Conservation (phyloP, 1,140 invertebrate genomes). For the Trichoplusia ni region DNA sequence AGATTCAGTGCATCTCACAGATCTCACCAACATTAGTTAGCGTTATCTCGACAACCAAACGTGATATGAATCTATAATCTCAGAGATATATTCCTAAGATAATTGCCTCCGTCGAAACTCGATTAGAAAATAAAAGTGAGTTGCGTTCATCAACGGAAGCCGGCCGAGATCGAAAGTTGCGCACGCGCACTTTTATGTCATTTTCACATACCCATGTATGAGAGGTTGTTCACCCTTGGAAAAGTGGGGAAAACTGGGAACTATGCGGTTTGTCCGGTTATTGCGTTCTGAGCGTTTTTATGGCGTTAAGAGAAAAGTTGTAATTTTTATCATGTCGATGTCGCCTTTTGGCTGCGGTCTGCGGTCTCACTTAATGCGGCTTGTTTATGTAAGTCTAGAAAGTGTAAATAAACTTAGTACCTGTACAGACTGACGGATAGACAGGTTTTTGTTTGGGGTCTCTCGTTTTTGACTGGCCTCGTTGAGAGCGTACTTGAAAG, state of each 20-base stretch:
- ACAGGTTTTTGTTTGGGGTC: no score
- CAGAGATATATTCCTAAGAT: constrained; percentile 27
- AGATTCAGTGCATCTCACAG: no score
- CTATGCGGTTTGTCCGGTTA: constrained; percentile 17
- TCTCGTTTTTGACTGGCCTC: no score
- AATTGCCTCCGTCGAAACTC: constrained; percentile 38
- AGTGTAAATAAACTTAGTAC: no score
- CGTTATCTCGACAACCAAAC: constrained; percentile 10
- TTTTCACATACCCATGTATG: constrained; percentile 44
- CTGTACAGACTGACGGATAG: no score
- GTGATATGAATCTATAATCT: constrained; percentile 24
- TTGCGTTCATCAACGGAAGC: constrained; percentile 28
- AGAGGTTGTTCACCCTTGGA: constrained; percentile 19
- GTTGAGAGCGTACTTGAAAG: no score
- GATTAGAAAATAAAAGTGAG: constrained; percentile 53
- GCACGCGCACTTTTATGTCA: constrained; percentile 38
- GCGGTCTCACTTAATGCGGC: background rate
- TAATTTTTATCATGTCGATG: constrained; percentile 3
- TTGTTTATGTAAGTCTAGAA: background rate
- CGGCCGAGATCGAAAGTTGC: constrained; percentile 48
- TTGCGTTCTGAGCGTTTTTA: constrained; percentile 11
- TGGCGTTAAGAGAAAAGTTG: constrained; percentile 17
- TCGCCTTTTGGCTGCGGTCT: constrained; percentile 2
- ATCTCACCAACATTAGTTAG: constrained; percentile 1
- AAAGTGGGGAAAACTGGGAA: constrained; percentile 27